Conservation (phyloP, 2,113 vertebrate genomes). For the human (Homo sapiens) region DNA sequence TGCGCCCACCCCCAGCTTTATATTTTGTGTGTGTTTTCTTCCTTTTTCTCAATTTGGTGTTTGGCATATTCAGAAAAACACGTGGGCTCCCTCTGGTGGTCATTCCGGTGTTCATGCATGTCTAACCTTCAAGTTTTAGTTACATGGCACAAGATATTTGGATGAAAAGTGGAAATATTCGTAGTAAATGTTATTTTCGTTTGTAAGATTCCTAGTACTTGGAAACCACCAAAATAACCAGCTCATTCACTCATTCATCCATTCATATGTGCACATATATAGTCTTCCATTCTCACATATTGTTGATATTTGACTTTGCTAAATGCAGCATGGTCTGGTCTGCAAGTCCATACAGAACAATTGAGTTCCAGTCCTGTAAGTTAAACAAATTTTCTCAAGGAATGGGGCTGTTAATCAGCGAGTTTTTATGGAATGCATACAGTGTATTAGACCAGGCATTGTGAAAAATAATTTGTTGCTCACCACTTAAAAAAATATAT, state of each 20-base stretch:
- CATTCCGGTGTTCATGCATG: background rate
- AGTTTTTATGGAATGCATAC: background rate
- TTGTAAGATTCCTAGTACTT: background rate
- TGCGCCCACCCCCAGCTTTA: background rate
- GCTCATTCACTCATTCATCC: background rate
- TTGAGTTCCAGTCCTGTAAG: background rate
- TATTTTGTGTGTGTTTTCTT: background rate
- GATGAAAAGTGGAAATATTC: constrained; percentile 20
- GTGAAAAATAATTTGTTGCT: background rate
- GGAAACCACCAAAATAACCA: background rate
- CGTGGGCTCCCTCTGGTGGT: constrained; percentile 82
- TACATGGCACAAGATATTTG: background rate
- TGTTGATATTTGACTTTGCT: background rate
- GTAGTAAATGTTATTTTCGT: constrained; percentile 18
- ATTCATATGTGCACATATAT: background rate
- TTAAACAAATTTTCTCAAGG: background rate
- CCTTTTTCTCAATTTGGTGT: background rate
- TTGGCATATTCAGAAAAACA: constrained; percentile 61
- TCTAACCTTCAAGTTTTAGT: background rate
- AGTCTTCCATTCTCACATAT: background rate
- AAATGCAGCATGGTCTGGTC: background rate
- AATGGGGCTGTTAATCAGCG: background rate
- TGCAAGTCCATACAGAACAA: background rate
- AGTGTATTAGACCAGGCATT: background rate
- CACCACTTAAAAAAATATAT: background rate